Evolutionary conservation across 2,888 invertebrate species (phyloP).

Genomic region (Drosophila suboccidentalis): DNA sequence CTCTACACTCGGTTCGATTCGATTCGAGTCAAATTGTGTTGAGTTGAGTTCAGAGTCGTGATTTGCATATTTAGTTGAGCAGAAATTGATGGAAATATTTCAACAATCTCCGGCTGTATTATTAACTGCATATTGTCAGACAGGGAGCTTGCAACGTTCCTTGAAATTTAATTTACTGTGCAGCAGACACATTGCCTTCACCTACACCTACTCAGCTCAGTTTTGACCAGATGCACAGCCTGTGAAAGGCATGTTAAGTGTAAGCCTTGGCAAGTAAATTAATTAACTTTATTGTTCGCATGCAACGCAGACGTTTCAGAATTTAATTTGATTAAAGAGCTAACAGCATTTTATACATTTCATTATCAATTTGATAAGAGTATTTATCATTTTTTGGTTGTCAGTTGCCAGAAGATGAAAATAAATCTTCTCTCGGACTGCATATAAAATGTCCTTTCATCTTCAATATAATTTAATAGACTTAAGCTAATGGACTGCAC

Average conservation of each 20-base stretch:
- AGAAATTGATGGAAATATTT: constrained; percentile 46
- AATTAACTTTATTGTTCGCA: constrained; percentile 72
- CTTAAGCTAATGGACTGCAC: constrained; percentile 46
- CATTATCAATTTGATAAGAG: constrained; percentile 56
- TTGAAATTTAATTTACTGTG: constrained; percentile 68
- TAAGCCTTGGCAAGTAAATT: constrained; percentile 50
- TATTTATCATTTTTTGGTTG: constrained; percentile 54
- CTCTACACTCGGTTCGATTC: background rate
- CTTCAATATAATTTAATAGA: constrained; percentile 28
- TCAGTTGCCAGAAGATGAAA: background rate
- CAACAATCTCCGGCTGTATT: constrained; percentile 39
- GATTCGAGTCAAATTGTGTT: constrained; percentile 55
- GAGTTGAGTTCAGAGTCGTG: constrained; percentile 32
- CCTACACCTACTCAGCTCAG: background rate
- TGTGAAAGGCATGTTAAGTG: constrained; percentile 27
- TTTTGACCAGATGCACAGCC: constrained; percentile 11
- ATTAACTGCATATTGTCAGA: constrained; percentile 64
- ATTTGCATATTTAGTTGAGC: constrained; percentile 70
- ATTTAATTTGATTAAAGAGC: constrained; percentile 70
- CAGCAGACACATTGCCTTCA: constrained; percentile 18
- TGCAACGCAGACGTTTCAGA: constrained; percentile 16
- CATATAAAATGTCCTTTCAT: constrained; percentile 18
- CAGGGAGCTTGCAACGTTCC: constrained; percentile 33
- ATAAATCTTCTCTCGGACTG: background rate
- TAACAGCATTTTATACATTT: constrained; percentile 52